Evolutionary conservation across 2,888 invertebrate genomes (phyloP), one percentile per base, ranked within the genome.

Genomic region (Drosophila fulvimacula): DNA sequence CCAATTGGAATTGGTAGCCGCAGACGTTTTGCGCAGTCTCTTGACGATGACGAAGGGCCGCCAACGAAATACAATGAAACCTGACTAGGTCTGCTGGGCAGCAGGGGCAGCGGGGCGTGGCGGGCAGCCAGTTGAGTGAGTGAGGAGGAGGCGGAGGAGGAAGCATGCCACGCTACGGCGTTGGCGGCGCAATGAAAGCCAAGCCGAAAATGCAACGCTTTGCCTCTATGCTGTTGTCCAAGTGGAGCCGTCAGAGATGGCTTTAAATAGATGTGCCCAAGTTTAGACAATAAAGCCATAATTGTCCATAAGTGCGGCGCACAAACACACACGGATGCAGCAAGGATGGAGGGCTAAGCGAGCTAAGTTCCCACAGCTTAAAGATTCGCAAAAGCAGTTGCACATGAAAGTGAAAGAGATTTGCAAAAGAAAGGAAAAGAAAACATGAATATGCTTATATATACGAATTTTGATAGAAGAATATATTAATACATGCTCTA

Each of bases 201-300:
- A 86, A 77, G 75, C 90, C 90, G 80, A 90, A 90, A 89, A 79
- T 89, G 88, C 90, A 88, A 86, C 83, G 83, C 88, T 89, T 78
- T 68, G 62, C 46, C 61, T 75, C 76, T 65, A 73, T 76, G 70
- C 59, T 58, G 60, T 56, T 42, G 64, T 74, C 76, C 59, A 58
- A 63, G 56, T 58, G 52, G 53, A 70, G 76, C 61, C 69, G 55
- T 74, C 68, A 67, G 73, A 63, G 69, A 73, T 87, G 82, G 89
- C 83, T 83, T 89, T 87, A 84, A 84, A 89, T 84, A 88, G 84
- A 84, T 89, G 89, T 84, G 89, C 82, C 84, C 84, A 89, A 89
- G 85, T 89, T 89, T 85, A 84, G 88, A 85, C 84, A 87, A 84
- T 89, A 85, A 84, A 87, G 84, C 83, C 83, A 83, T 83, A 83